phyloP scores from a whole-genome alignment of 1,140 invertebrate genomes.

The Centruroides vittatus region DNA sequence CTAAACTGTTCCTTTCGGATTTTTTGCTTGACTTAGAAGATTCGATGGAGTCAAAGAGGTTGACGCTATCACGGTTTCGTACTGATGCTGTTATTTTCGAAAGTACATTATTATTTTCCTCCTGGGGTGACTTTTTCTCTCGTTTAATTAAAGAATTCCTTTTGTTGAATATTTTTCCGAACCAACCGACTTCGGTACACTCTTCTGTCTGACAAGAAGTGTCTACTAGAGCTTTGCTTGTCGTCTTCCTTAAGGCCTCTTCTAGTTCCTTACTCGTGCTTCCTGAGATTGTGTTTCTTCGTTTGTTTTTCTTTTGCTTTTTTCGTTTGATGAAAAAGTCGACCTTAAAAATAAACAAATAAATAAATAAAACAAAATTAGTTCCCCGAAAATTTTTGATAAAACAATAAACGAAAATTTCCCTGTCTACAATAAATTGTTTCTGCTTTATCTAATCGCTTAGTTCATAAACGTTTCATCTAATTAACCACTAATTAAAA shows the following conservation, averaged over 20 bases:
- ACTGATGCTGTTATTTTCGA: no score
- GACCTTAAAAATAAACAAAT: conserved; percentile 13
- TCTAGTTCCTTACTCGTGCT: conserved; percentile 8
- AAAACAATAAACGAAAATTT: no score
- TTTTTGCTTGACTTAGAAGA: no score
- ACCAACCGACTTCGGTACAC: background rate
- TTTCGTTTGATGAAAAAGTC: conserved; percentile 20
- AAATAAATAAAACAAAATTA: background rate
- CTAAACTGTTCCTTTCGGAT: no score
- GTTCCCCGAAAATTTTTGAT: no score
- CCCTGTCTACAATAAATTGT: no score
- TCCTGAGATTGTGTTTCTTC: conserved; percentile 19
- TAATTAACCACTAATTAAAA: no score
- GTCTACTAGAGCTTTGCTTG: conserved; percentile 1
- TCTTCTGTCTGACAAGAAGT: conserved; percentile 17
- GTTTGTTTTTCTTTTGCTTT: conserved; percentile 19
- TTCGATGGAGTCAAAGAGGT: no score
- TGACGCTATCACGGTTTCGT: no score
- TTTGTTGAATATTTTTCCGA: background rate
- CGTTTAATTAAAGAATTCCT: background rate
- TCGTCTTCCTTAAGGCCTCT: conserved; percentile 4
- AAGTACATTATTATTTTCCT: background rate
- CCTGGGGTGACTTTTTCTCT: background rate
- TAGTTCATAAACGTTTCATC: background rate
- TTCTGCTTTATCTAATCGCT: no score